Evolutionary conservation across 2,797 vertebrate genomes (phyloP), one percentile per base, ranked within the genome.

Genomic region (Pagetopsis macropterus): DNA sequence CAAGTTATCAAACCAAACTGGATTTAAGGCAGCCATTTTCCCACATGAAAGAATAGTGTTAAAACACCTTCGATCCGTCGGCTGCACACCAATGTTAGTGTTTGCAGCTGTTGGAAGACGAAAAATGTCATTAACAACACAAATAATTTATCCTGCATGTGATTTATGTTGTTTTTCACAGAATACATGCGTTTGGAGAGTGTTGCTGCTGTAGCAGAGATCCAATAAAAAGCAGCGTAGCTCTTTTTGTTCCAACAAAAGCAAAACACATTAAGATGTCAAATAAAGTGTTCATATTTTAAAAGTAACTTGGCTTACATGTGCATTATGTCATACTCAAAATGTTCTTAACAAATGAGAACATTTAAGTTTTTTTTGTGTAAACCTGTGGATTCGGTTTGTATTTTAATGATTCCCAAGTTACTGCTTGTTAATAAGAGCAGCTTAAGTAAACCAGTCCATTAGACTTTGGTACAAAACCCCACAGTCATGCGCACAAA

Each of bases 361-460:
- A 5, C 13, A 15, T 59, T 16, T 9, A 33, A 3, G 6, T 12
- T 46, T 58, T 50, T 16, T 37, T 48, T 73, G 73, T 65, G 4
- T 49, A 31, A 68, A 79, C 67, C 66, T 81, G 73, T 33, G 62
- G 70, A 61, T 64, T 43, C 62, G 66, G 52, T 44, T 5, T 16
- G 5, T 58, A 57, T 44, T 54, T 60, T 54, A 14, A 46, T 66
- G 45, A 21, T 62, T 64, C 15, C 55, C 58, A 27, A 60, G 63
- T 46, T 63, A 64, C 46, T 43, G 31, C 6, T 9, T 27, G 54
- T 55, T 79, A 45, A 43, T 40, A 57, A 37, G 61, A 37, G 21
- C n/a, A 59, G 54, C 37, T 57, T 40, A 40, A 68, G 46, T 54
- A 19, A 51, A 65, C 37, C 52, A 15, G 43, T 55, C n/a, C 33